These are phyloP conservation scores for Platycnemis pennipes DNA, from an alignment of 2,888 invertebrate species.

Conservation along the genomic window DNA sequence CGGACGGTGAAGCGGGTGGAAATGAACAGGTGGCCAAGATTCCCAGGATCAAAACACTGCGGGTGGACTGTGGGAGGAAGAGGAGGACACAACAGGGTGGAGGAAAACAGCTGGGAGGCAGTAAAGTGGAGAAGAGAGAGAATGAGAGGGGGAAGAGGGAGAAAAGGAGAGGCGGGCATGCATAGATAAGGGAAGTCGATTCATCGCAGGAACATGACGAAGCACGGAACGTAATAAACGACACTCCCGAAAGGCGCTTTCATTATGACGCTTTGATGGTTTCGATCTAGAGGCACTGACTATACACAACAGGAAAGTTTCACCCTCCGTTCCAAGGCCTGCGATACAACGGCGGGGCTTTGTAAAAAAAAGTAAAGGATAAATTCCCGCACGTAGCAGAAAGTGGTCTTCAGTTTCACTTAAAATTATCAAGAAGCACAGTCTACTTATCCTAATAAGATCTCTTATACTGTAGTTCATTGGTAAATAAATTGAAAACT, in stretches of 20 bases:
- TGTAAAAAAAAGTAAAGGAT: not conserved
- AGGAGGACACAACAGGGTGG: not conserved
- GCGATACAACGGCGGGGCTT: not conserved
- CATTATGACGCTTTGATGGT: not conserved
- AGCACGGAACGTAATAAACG: not conserved
- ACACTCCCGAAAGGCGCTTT: not conserved
- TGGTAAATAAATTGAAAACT: too few relatives aligned
- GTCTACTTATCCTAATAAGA: too few relatives aligned
- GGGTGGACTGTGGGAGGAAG: not conserved
- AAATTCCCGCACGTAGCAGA: too few relatives aligned
- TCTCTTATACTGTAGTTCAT: too few relatives aligned
- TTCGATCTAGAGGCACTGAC: not conserved
- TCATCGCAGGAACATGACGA: slow-evolving; percentile 6
- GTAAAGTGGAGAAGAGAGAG: not conserved
- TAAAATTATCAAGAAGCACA: too few relatives aligned
- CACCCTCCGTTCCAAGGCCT: not conserved
- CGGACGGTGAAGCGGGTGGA: not conserved
- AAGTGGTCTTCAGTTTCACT: too few relatives aligned
- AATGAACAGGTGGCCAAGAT: slow-evolving; percentile 56
- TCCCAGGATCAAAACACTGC: slow-evolving; percentile 46
- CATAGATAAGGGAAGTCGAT: not conserved
- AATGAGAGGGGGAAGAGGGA: not conserved
- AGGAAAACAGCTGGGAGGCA: not conserved
- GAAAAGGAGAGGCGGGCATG: not conserved
- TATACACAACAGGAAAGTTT: not conserved